Conservation (phyloP, 2,888 invertebrate species). For the Tolmerus cingulatus region DNA sequence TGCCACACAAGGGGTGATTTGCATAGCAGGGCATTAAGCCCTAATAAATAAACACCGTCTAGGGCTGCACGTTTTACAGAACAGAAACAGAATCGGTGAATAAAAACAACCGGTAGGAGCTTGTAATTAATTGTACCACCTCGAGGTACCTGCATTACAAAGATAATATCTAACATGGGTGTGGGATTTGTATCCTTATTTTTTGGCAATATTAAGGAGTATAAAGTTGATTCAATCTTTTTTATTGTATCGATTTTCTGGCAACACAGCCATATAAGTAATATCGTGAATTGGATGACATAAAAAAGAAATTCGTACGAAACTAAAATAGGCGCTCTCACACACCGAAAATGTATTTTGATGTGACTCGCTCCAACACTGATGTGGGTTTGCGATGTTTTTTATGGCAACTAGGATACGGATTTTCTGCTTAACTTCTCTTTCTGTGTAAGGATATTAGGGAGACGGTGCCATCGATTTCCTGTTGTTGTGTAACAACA, state of each 20-base stretch:
- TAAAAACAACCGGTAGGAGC: neutral
- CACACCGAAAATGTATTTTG: neutral
- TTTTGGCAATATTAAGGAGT: neutral
- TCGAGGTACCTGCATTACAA: neutral
- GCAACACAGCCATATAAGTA: neutral
- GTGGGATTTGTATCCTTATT: neutral
- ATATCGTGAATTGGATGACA: neutral
- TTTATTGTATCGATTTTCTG: neutral
- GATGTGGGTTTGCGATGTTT: neutral
- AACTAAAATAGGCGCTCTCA: neutral
- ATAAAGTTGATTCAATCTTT: neutral
- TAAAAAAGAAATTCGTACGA: neutral
- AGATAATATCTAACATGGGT: neutral
- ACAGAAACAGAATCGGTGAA: neutral
- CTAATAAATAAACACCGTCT: neutral
- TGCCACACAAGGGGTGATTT: neutral
- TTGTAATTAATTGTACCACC: neutral
- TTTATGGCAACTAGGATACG: neutral
- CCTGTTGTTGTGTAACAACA: neutral
- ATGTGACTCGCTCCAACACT: neutral
- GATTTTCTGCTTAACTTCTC: neutral
- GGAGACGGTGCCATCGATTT: neutral
- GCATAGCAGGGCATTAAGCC: neutral
- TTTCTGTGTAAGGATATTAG: neutral
- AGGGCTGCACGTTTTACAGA: neutral